Conservation (phyloP, 2,113 vertebrate genomes). For the Buteo buteo region DNA sequence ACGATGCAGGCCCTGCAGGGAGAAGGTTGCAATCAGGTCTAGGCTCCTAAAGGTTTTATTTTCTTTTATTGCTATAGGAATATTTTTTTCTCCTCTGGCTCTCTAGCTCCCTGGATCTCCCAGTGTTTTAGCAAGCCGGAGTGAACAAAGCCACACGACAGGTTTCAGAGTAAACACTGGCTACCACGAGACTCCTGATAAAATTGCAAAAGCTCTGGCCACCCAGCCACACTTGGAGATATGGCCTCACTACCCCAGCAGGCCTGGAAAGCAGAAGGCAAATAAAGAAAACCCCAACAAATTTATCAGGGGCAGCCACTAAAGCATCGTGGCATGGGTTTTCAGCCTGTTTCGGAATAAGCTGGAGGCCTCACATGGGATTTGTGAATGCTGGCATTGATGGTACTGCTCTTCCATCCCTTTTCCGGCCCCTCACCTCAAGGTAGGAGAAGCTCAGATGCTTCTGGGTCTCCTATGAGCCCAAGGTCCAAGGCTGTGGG, state of each 20-base stretch:
- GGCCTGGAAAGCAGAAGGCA: neutral
- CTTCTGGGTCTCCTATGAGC: neutral
- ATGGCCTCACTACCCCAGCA: neutral
- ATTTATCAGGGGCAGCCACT: neutral
- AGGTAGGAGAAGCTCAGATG: neutral
- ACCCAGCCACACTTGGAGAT: neutral
- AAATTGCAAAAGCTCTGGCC: neutral
- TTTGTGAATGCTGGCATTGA: neutral
- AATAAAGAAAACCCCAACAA: neutral
- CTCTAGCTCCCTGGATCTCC: neutral
- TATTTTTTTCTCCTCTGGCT: neutral
- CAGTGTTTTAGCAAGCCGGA: neutral
- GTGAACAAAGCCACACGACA: neutral
- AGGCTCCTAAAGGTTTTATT: neutral
- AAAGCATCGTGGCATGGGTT: neutral
- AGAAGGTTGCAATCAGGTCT: neutral
- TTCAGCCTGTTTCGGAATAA: neutral
- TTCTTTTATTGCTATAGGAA: neutral
- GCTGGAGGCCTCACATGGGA: neutral
- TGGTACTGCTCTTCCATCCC: neutral
- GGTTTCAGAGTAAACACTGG: slow-evolving; percentile 35
- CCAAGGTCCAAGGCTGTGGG: neutral
- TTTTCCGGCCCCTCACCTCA: neutral
- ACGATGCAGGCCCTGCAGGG: neutral
- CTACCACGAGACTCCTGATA: neutral